Base-by-base conservation (phyloP, 2,888 invertebrate species). In the Scaptodrosophila latifasciaeformis region DNA sequence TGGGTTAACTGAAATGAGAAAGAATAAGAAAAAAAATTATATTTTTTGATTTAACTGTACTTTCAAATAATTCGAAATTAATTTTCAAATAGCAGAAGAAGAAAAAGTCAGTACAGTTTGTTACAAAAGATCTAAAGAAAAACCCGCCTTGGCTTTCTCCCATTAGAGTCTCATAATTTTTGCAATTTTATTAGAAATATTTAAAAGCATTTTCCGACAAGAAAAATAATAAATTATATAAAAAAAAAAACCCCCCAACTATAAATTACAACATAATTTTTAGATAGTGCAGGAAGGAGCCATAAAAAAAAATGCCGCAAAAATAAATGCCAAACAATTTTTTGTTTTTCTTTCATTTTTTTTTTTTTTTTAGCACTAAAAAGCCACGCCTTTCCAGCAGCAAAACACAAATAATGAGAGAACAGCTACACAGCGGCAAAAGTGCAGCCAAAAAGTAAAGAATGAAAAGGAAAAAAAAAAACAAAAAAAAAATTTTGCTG, bases 341-440 rank as follows among this genome's bases (percentile, higher is more conserved):
- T n/a, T n/a, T n/a, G n/a, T n/a, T n/a, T n/a, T n/a, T n/a, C n/a
- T n/a, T n/a, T n/a, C n/a, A n/a, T n/a, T 44, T 27, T 43, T 24
- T 27, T 43, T 10, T 13, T 27, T 9, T 13, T 44, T 30, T 27
- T 27, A 10, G 9, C 58, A 58, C 49, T 51, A 49, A 51, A 46
- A 46, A 13, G 54, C 67, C 70, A 72, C 72, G 63, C 63, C 68
- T 67, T 60, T 54, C 53, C 40, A 40, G 43, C 35, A 49, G 37
- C 35, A 42, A 29, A 17, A 27, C 46, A 35, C 12, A 13, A 49
- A 10, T 31, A 49, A 29, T 12, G 18, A 17, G 19, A 29, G 7
- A 34, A n/a, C n/a, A n/a, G n/a, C n/a, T n/a, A n/a, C n/a, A 49
- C 39, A 37, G 30, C 29, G 27, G 43, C 31, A 42, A 59, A 61